These are phyloP conservation scores for Apis florea DNA, from an alignment of 1,140 invertebrate genomes.

Conservation along the genomic window DNA sequence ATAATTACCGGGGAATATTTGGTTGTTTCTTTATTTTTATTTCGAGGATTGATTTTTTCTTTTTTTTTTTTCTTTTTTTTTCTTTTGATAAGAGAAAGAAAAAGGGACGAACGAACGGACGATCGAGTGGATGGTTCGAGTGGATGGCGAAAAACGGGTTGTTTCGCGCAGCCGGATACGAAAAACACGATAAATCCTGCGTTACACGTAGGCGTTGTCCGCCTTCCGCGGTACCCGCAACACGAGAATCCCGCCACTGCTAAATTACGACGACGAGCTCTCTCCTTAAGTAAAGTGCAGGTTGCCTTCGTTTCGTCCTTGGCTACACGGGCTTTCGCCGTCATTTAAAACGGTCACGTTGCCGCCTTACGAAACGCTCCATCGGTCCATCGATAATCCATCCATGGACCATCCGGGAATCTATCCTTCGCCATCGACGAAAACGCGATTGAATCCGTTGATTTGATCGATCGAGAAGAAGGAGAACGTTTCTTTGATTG, in stretches of 20 bases:
- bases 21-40: no score
- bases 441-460: constrained; percentile 21
- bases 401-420: constrained; percentile 9
- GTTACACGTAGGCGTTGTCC: constrained; percentile 64
- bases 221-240: constrained; percentile 55
- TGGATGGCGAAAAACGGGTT: constrained; percentile 25
- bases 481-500: neutral
- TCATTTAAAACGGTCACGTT: constrained; percentile 46
- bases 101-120: no score
- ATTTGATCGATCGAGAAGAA: neutral
- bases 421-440: neutral
- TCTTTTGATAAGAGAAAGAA: no score
- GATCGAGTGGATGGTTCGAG: no score
- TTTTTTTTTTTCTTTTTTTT: no score
- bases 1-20: no score
- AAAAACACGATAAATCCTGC: constrained; percentile 67
- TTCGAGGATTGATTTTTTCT: no score
- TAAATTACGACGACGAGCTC: constrained; percentile 69
- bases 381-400: constrained; percentile 51
- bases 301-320: constrained; percentile 61
- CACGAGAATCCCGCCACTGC: constrained; percentile 43
- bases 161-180: constrained; percentile 40
- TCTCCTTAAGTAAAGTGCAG: constrained; percentile 59
- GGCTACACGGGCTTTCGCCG: constrained; percentile 45
- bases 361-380: constrained; percentile 9